A percentile compares a stretch with the other conserved stretches of the same genome.
phyloP scores from a whole-genome alignment of 2,113 vertebrate genomes.

The Meriones unguiculatus region DNA sequence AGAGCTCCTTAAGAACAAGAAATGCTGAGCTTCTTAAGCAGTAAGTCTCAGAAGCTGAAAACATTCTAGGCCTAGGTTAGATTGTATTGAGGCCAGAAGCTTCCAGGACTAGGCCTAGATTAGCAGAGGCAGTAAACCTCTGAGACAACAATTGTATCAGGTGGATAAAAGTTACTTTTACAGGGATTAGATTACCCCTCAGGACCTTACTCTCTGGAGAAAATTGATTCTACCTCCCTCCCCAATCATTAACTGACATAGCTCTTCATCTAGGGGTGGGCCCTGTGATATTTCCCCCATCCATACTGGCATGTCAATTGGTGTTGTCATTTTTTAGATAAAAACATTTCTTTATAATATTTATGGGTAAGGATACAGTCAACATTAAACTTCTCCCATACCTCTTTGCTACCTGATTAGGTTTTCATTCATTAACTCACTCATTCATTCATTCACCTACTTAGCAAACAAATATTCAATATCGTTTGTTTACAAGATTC shows the following conservation, averaged over 20 bases:
- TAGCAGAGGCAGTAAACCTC: too few species aligned
- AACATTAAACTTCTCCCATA: neutral
- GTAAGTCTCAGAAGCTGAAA: too few species aligned
- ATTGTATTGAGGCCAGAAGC: too few species aligned
- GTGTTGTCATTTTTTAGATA: neutral
- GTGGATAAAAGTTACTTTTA: too few species aligned
- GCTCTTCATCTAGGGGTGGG: neutral
- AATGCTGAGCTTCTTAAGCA: too few species aligned
- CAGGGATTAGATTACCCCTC: neutral
- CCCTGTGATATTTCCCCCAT: neutral
- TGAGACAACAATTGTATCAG: too few species aligned
- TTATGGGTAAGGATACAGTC: slow-evolving; percentile 4
- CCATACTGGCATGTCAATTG: neutral
- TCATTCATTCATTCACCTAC: neutral
- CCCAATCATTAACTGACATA: neutral
- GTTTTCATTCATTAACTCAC: slow-evolving; percentile 2
- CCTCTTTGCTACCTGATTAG: slow-evolving; percentile 4
- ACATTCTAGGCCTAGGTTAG: too few species aligned
- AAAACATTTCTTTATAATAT: slow-evolving; percentile 36
- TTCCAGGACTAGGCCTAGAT: too few species aligned
- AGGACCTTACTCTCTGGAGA: neutral
- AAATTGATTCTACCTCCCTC: neutral
- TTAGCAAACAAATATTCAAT: slow-evolving; percentile 30
- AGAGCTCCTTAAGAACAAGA: too few species aligned
- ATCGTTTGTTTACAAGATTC: slow-evolving; percentile 25